Conservation (phyloP, 1,140 invertebrate species). For the Bombus waltoni region DNA sequence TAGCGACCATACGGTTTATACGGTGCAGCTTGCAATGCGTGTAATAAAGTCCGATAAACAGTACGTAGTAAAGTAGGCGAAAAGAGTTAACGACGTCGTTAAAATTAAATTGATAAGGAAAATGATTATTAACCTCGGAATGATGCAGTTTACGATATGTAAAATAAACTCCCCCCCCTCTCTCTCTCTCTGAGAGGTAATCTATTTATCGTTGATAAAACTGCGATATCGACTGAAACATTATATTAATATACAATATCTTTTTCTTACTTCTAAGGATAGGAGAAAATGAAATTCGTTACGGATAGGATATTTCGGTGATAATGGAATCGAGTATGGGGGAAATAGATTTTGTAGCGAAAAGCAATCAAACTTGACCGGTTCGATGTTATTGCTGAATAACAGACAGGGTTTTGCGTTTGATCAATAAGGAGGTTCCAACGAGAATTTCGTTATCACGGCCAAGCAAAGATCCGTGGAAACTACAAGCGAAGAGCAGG, state of each 20-base stretch:
- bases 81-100: too few relatives aligned
- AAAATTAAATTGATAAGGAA: neutral
- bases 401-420: slow-evolving; percentile 9
- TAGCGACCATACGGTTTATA: too few relatives aligned
- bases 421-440: slow-evolving; percentile 27
- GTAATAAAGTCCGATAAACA: too few relatives aligned
- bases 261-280: neutral
- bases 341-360: neutral
- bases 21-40: too few relatives aligned
- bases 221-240: neutral
- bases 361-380: slow-evolving; percentile 22
- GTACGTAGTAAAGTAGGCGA: too few relatives aligned
- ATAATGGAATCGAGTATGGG: neutral
- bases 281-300: neutral
- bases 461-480: slow-evolving; percentile 19
- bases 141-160: neutral
- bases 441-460: slow-evolving; percentile 21
- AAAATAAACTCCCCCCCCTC: neutral
- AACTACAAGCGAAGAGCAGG: neutral
- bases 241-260: neutral
- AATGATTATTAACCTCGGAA: neutral
- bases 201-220: neutral
- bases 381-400: slow-evolving; percentile 5
- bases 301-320: neutral
- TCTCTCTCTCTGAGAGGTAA: too few relatives aligned